Base-by-base conservation (phyloP, 2,113 vertebrate species). In the Sitta europaea region DNA sequence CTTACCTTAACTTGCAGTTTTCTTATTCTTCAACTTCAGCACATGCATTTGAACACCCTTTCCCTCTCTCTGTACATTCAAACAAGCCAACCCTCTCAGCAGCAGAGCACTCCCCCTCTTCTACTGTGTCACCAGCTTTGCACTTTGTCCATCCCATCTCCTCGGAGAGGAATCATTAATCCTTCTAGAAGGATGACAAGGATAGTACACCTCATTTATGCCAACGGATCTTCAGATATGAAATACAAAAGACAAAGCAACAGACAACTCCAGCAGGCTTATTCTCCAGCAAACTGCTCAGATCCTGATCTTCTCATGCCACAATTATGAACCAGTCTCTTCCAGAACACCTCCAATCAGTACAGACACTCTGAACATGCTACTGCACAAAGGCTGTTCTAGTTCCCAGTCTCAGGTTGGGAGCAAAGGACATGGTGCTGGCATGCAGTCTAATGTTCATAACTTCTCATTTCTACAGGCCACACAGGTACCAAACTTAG, bases 401-500 rank as follows among this genome's bases (percentile, higher is more conserved):
- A 31, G 25, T 11, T 58, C 51, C 33, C 55, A 77, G 18, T 3
- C 29, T 38, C n/a, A 22, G 27, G 24, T 0, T 36, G 23, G n/a
- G 29, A 62, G 77, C 1, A 0, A 33, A 74, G 18, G 38, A 58
- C 4, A 5, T 2, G 1, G 43, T 0, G 0, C 48, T 18, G 33
- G n/a, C 62, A 51, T 0, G 0, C 29, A 59, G 29, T 35, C 57
- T 54, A 25, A 48, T 2, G 1, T 33, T 58, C 29, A 0, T 6
- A 67, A 66, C 28, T 47, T 43, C 57, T 47, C 40, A 36, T 31
- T 75, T 81, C 78, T 35, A 38, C 17, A 50, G 36, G 65, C 9
- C 61, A 50, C 29, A 38, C 24, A 75, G 31, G n/a, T 36, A 76
- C 15, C 18, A 71, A 58, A 58, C 29, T 38, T 18, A 21, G 0